phyloP scores from a whole-genome alignment of 1,140 invertebrate species.

The Macrosteles quadrilineatus region DNA sequence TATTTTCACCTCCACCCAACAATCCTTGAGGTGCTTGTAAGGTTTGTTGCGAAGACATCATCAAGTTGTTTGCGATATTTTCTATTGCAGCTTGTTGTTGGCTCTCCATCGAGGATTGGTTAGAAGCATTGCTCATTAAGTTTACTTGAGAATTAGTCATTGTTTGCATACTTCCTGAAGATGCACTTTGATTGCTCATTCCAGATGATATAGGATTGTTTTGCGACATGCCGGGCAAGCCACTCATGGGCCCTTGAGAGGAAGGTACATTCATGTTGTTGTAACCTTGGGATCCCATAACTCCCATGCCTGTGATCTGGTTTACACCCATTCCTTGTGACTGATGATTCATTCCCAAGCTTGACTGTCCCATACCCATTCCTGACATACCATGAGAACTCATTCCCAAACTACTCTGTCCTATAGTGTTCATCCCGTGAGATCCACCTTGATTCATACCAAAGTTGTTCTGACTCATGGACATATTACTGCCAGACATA shows the following conservation, averaged over 20 bases:
- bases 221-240: not conserved
- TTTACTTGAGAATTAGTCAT: constrained; percentile 1
- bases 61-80: constrained; percentile 15
- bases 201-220: not conserved
- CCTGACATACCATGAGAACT: constrained; percentile 12
- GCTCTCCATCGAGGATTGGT: not conserved
- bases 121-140: not conserved
- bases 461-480: constrained; percentile 4
- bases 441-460: not conserved
- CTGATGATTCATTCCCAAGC: constrained; percentile 7
- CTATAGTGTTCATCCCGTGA: not conserved
- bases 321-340: constrained; percentile 3
- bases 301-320: constrained; percentile 1
- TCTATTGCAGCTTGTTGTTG: constrained; percentile 13
- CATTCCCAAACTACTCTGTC: constrained; percentile 6
- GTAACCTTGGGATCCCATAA: not conserved
- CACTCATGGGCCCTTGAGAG: not conserved
- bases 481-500: not conserved
- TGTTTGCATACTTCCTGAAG: not conserved
- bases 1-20: constrained; percentile 1
- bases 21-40: not conserved
- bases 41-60: constrained; percentile 10
- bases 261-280: not conserved
- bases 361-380: constrained; percentile 6
- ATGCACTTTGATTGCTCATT: not conserved